Base-by-base conservation (phyloP, 2,113 vertebrate genomes). In the Heteronetta atricapilla region DNA sequence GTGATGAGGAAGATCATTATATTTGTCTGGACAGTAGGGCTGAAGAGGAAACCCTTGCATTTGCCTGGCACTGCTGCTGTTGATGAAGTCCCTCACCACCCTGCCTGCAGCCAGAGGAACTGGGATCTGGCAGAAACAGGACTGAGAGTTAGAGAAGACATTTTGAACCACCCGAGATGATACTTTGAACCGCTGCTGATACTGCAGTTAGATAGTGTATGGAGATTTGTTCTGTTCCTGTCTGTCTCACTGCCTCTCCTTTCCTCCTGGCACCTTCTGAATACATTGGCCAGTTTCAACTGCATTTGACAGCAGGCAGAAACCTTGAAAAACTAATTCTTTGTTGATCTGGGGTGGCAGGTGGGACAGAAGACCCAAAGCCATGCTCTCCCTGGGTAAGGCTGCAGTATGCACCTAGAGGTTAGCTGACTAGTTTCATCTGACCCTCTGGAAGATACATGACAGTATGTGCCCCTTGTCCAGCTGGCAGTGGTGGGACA, bases 401-500 rank as follows among this genome's bases (percentile, higher is more conserved):
- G 44, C 55, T 74, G 25, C 8, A 11, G 14, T 6, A 13, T 16
- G 40, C 78, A 55, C 36, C 50, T 60, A 70, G 17, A 1, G 1
- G 19, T 26, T 34, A 7, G 48, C 42, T 59, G 73, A 3, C 9
- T 17, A 13, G 26, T 7, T 63, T 80, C 38, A 9, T 19, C 34
- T 46, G 56, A 26, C 22, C 5, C n/a, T 15, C 22, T 1, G 1
- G 36, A 36, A 10, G 5, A 77, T 10, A 18, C 31, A 60, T 0
- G 3, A 58, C 50, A 40, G 5, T 56, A 88, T 1, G 1, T 31
- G 28, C 6, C 25, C n/a, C 84, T 80, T 1, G 2, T 33, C 36
- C 56, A 82, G 36, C 6, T 2, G 1, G 25, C 0, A 0, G 33
- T 6, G 5, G 11, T n/a, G 55, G n/a, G 22, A 73, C 10, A 60